A percentile compares a stretch with the other conserved stretches of the same genome.
phyloP scores from a whole-genome alignment of 1,140 invertebrate species.

The Tetragnatha versicolor region DNA sequence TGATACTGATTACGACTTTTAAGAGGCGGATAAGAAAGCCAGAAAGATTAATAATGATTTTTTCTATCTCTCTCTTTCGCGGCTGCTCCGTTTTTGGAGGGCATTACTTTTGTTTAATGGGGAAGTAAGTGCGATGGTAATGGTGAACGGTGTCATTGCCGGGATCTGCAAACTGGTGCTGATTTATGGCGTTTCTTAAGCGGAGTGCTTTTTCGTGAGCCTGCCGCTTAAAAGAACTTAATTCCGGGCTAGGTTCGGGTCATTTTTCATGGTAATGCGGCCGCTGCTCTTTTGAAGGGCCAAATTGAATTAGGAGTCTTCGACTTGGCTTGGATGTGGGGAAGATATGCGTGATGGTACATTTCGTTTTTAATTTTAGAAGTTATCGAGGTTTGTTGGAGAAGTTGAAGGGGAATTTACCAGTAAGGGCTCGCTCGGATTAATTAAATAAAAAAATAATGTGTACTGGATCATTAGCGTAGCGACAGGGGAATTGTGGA shows the following conservation, averaged over 20 bases:
- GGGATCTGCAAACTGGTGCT: slow-evolving; percentile 28
- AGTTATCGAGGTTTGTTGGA: no score
- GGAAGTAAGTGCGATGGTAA: slow-evolving; percentile 1
- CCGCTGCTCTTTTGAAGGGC: no score
- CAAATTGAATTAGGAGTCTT: no score
- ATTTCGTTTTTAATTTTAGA: no score
- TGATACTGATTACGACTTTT: slow-evolving; percentile 43
- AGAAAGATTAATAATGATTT: slow-evolving; percentile 44
- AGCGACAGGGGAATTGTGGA: no score
- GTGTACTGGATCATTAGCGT: no score
- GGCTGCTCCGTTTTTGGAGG: background rate
- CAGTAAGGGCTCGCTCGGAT: no score
- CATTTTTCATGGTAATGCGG: slow-evolving; percentile 46
- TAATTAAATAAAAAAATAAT: no score
- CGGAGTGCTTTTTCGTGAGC: slow-evolving; percentile 39
- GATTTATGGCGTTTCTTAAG: slow-evolving; percentile 43
- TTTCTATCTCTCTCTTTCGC: background rate
- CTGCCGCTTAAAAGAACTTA: slow-evolving; percentile 36
- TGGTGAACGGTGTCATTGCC: background rate
- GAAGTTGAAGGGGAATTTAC: no score
- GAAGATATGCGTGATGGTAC: no score
- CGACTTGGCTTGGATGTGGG: background rate
- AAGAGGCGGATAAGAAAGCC: slow-evolving; percentile 17
- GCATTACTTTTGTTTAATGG: slow-evolving; percentile 43
- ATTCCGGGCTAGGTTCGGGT: slow-evolving; percentile 30